Evolutionary conservation across 1,140 invertebrate species (phyloP).

Genomic region (Bombus breviceps): DNA sequence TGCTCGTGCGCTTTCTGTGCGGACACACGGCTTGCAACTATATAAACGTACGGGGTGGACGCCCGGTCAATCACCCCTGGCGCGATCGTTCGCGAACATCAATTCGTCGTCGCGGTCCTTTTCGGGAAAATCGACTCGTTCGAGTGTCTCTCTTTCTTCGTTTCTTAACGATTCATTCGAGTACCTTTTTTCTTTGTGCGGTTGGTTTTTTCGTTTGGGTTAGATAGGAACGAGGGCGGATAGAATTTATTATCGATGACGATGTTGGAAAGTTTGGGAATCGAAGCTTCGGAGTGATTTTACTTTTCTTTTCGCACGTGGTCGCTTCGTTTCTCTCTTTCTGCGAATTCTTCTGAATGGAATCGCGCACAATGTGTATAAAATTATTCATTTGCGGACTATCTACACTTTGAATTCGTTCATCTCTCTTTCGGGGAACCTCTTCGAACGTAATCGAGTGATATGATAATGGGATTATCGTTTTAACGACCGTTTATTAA

Average conservation of each 20-base stretch:
- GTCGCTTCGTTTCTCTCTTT: not conserved
- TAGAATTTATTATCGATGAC: not conserved
- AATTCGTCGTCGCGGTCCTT: conserved; percentile 3
- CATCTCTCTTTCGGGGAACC: too few relatives aligned
- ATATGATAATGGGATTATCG: not conserved
- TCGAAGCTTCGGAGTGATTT: not conserved
- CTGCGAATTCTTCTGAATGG: not conserved
- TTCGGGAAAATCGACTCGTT: not conserved
- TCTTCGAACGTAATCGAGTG: too few relatives aligned
- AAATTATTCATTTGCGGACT: not conserved
- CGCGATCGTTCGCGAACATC: not conserved
- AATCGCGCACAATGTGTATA: too few relatives aligned
- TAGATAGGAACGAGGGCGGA: not conserved
- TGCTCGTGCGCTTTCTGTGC: not conserved
- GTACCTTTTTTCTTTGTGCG: not conserved
- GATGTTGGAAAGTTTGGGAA: not conserved
- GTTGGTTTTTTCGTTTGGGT: not conserved
- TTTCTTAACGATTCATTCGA: not conserved
- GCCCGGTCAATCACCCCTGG: conserved; percentile 72
- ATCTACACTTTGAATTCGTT: not conserved
- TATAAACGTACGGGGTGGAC: conserved; percentile 72
- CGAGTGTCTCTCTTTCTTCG: too few relatives aligned
- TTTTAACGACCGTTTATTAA: too few relatives aligned
- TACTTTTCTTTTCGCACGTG: not conserved
- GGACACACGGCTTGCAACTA: conserved; percentile 21